phyloP scores from a whole-genome alignment of 1,140 invertebrate genomes.

The Lepidurus couesii region DNA sequence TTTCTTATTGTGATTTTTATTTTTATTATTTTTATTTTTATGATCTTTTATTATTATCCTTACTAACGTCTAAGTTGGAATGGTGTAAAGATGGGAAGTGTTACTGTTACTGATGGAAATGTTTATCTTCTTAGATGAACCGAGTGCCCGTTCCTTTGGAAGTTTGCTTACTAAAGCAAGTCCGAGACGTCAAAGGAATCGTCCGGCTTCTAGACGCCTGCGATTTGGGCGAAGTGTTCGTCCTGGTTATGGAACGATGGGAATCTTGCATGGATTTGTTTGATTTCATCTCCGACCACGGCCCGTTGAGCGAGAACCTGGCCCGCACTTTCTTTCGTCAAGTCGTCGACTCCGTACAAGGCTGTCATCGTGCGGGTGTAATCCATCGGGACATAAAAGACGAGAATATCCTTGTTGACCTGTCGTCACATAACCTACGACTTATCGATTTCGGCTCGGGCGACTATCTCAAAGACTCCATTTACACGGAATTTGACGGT shows the following conservation, averaged over 20 bases:
- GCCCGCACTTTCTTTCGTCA: slow-evolving; percentile 51
- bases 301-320: slow-evolving; percentile 51
- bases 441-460: slow-evolving; percentile 66
- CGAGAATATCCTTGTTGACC: slow-evolving; percentile 61
- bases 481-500: slow-evolving; percentile 65
- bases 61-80: not conserved
- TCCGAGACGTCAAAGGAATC: slow-evolving; percentile 56
- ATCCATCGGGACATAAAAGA: slow-evolving; percentile 64
- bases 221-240: slow-evolving; percentile 50
- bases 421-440: slow-evolving; percentile 51
- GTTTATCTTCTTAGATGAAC: slow-evolving; percentile 44
- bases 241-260: slow-evolving; percentile 61
- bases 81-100: too few relatives aligned
- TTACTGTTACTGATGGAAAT: not conserved
- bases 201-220: slow-evolving; percentile 58
- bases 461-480: slow-evolving; percentile 53
- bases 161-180: slow-evolving; percentile 54
- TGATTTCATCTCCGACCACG: slow-evolving; percentile 61
- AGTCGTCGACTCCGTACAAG: slow-evolving; percentile 50
- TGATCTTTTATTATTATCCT: not conserved
- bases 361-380: slow-evolving; percentile 51
- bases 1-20: not conserved
- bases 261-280: slow-evolving; percentile 59
- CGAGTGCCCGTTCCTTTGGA: slow-evolving; percentile 55
- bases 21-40: too few relatives aligned